Percentiles rank a stretch among this genome's conserved stretches.
Conservation (phyloP, 2,113 vertebrate species). For the Chlorodrepanis virens region DNA sequence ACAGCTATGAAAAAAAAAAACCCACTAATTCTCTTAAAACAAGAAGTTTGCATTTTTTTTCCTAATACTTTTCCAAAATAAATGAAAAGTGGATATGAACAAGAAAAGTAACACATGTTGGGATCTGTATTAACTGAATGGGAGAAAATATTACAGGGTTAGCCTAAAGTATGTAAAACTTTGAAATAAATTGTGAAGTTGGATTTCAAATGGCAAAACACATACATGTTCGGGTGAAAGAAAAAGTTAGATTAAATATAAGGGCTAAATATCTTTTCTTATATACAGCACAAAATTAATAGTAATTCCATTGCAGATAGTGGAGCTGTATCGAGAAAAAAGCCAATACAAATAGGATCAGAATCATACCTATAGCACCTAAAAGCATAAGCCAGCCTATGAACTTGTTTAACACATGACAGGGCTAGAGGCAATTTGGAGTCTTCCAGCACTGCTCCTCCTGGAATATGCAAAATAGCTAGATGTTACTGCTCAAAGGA, state of each 20-base stretch:
- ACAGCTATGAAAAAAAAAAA: background rate
- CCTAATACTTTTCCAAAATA: background rate
- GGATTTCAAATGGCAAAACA: background rate
- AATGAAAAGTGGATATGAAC: background rate
- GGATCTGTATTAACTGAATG: background rate
- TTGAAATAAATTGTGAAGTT: background rate
- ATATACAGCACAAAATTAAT: background rate
- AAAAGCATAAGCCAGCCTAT: background rate
- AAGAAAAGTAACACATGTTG: background rate
- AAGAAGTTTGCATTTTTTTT: background rate
- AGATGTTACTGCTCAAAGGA: background rate
- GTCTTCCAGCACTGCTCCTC: background rate
- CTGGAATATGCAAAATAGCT: background rate
- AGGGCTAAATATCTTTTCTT: background rate
- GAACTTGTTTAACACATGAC: slow-evolving; percentile 15
- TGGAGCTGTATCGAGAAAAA: background rate
- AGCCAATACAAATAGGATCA: background rate
- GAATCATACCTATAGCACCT: background rate
- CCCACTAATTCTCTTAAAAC: background rate
- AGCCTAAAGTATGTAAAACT: background rate
- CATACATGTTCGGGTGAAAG: background rate
- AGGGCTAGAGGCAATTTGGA: background rate
- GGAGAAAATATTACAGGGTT: background rate
- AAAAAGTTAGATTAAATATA: background rate
- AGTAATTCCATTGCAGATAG: background rate